Base-by-base conservation (phyloP, 35 echinoderm and acorn worm genomes). In the Amphiura filiformis region DNA sequence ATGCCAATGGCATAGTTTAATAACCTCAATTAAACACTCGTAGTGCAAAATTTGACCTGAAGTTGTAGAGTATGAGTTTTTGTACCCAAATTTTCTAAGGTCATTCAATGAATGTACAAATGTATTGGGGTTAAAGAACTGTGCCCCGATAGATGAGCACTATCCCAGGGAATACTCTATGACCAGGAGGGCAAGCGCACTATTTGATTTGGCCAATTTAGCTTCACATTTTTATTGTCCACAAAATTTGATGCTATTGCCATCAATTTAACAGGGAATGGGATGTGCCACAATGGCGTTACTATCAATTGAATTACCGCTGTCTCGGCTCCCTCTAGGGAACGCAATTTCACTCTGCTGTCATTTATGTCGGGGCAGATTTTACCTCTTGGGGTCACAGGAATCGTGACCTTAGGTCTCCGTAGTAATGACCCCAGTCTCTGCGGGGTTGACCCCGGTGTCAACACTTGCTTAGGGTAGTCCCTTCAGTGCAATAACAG, bases 401-500 rank as follows among this genome's bases (percentile, higher is more conserved):
- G 61, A 70, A n/a, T 23, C 26, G 61, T 70, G 61, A 70, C 61
- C 61, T 70, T 15, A 70, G 15, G 61, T 70, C 61, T 70, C 61
- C 61, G 26, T 70, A 70, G 61, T 70, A 23, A 70, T 70, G 61
- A 70, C 61, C 61, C 61, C 61, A 70, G 61, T 70, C 61, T 70
- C 61, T n/a, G 61, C 26, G 28, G 61, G 61, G 15, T 70, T 70
- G 61, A 70, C 61, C 61, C 61, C 61, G 61, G 28, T 70, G 61
- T 70, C 61, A 70, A 30, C 61, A 70, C 61, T 70, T 70, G 61
- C 61, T 70, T 15, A n/a, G 61, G 28, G 61, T 26, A 70, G 7
- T 70, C 61, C 61, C 61, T 70, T 70, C 61, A 70, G 61, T 70
- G 61, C 28, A 70, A 70, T 70, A 70, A 70, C 61, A 70, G 61